These are phyloP conservation scores for Drosophila arizonae DNA, from an alignment of 1,140 invertebrate genomes.

Conservation along the genomic window DNA sequence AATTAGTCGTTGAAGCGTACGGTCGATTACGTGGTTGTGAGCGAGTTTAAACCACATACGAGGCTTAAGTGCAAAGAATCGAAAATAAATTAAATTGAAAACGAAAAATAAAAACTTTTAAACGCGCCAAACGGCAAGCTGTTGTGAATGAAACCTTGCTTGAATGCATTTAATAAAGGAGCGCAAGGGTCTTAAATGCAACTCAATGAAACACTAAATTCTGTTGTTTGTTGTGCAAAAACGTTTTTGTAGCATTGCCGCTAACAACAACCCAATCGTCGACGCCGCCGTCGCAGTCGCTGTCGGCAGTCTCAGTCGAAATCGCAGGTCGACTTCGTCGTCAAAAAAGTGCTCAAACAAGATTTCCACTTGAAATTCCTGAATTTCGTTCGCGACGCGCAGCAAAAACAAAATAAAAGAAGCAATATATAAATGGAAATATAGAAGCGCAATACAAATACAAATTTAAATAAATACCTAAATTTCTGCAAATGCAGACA, in stretches of 20 bases:
- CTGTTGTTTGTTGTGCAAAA: slow-evolving; percentile 18
- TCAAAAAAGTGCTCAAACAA: slow-evolving; percentile 77
- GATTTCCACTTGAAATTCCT: slow-evolving; percentile 82
- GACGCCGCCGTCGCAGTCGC: slow-evolving; percentile 36
- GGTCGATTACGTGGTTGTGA: slow-evolving; percentile 17
- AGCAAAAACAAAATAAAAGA: slow-evolving; percentile 35
- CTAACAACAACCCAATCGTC: slow-evolving; percentile 42
- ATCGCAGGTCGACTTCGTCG: slow-evolving; percentile 38
- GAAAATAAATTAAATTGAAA: slow-evolving; percentile 31
- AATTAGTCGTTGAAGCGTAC: slow-evolving; percentile 29
- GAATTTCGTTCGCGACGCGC: slow-evolving; percentile 67
- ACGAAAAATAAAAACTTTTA: slow-evolving; percentile 16
- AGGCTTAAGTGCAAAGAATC: slow-evolving; percentile 32
- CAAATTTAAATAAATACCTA: slow-evolving; percentile 62
- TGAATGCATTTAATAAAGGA: slow-evolving; percentile 27
- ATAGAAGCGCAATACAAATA: slow-evolving; percentile 63
- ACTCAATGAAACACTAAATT: slow-evolving; percentile 9
- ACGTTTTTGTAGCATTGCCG: slow-evolving; percentile 40
- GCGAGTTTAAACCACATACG: slow-evolving; percentile 20
- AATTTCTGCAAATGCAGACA: slow-evolving; percentile 51
- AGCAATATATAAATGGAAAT: slow-evolving; percentile 51
- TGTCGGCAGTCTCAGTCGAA: slow-evolving; percentile 3
- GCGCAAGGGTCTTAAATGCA: slow-evolving; percentile 15
- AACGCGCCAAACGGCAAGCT: slow-evolving; percentile 12
- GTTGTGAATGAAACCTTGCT: slow-evolving; percentile 10